phyloP scores from a whole-genome alignment of 1,140 invertebrate genomes.

The Aphaenogaster rudis region DNA sequence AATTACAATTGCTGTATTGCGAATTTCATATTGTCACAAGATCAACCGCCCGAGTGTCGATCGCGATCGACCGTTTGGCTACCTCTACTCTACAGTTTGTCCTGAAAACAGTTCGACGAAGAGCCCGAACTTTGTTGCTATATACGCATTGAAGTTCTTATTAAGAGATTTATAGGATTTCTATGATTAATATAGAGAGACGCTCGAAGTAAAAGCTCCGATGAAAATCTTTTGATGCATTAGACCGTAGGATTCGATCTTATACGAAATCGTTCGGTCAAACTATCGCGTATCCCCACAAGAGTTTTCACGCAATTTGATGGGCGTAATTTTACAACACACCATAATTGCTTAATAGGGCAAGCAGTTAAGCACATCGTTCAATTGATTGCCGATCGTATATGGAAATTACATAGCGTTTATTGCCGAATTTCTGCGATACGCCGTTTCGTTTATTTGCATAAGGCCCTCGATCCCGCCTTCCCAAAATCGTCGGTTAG shows the following conservation, averaged over 20 bases:
- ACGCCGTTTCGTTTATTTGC: constrained; percentile 65
- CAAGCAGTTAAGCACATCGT: constrained; percentile 37
- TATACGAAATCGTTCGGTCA: background rate
- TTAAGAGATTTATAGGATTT: background rate
- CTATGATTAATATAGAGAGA: background rate
- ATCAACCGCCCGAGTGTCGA: too few species aligned
- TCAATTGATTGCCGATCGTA: constrained; percentile 39
- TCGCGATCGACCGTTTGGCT: too few species aligned
- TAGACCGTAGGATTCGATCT: background rate
- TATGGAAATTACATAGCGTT: constrained; percentile 46
- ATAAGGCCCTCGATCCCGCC: constrained; percentile 23
- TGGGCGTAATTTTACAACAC: constrained; percentile 36
- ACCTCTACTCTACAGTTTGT: background rate
- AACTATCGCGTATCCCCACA: background rate
- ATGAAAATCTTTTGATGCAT: background rate
- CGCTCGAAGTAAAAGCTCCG: too few species aligned
- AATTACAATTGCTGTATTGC: too few species aligned
- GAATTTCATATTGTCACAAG: too few species aligned
- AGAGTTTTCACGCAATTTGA: constrained; percentile 51
- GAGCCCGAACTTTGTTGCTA: background rate
- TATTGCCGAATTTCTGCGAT: constrained; percentile 65
- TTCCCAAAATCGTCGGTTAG: constrained; percentile 18
- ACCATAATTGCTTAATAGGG: constrained; percentile 36
- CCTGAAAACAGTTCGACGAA: background rate
- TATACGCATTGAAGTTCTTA: background rate